Conservation (phyloP, 1,140 invertebrate species). For the Habropoda laboriosa region DNA sequence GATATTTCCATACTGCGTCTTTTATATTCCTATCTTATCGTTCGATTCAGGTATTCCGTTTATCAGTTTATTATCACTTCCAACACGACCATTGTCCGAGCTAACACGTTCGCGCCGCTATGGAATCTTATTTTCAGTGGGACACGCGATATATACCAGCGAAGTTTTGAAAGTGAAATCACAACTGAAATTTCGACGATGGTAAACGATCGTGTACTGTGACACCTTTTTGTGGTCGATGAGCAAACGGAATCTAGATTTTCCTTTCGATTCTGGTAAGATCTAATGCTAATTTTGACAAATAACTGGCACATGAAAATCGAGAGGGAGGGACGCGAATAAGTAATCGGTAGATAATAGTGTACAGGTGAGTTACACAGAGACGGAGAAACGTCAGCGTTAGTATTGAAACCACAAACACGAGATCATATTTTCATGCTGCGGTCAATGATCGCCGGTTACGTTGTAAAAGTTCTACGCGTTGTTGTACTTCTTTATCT, state of each 20-base stretch:
- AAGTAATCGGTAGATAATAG: neutral
- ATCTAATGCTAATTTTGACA: neutral
- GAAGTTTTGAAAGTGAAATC: neutral
- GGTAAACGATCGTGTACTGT: neutral
- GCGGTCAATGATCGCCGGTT: slow-evolving; percentile 20
- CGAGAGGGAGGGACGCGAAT: neutral
- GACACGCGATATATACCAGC: neutral
- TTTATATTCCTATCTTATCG: slow-evolving; percentile 35
- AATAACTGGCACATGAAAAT: too few species aligned
- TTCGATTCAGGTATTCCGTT: neutral
- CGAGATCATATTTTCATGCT: slow-evolving; percentile 49
- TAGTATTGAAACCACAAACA: slow-evolving; percentile 29
- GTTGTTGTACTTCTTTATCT: neutral
- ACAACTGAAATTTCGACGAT: neutral
- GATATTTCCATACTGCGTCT: slow-evolving; percentile 29
- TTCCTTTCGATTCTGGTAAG: neutral
- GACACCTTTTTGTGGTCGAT: neutral
- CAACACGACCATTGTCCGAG: slow-evolving; percentile 3
- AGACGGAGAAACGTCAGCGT: slow-evolving; percentile 14
- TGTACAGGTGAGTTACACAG: neutral
- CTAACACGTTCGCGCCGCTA: neutral
- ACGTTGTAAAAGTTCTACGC: neutral
- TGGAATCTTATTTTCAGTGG: slow-evolving; percentile 45
- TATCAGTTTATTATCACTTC: slow-evolving; percentile 37
- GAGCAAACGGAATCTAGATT: too few species aligned